Percentiles rank a stretch among this genome's conserved stretches.
These are phyloP conservation scores for Scotopteryx bipunctaria DNA, from an alignment of 2,888 invertebrate species.

Conservation along the genomic window DNA sequence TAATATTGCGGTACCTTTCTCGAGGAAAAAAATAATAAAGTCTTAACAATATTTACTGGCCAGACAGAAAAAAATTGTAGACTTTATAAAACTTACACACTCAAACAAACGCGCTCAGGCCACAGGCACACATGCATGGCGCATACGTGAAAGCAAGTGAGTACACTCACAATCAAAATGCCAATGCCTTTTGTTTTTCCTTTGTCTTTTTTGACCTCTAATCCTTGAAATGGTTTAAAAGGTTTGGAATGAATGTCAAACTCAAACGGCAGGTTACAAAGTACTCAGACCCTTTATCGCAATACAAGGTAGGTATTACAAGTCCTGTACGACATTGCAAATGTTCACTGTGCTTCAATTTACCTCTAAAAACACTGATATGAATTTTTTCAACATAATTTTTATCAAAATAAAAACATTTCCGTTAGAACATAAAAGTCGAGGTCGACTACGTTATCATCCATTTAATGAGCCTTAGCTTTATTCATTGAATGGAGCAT, in stretches of 20 bases:
- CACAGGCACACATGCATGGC: constrained; percentile 1
- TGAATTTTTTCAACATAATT: neutral
- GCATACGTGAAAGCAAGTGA: constrained; percentile 18
- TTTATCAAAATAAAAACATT: constrained; percentile 37
- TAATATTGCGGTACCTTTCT: too few species aligned
- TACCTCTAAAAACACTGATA: neutral
- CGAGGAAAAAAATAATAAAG: neutral
- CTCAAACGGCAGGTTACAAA: constrained; percentile 3
- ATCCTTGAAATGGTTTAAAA: constrained; percentile 9
- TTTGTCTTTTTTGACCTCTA: constrained; percentile 13
- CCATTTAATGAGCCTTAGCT: constrained; percentile 40
- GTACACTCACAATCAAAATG: constrained; percentile 20
- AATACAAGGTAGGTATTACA: neutral
- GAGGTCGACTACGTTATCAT: constrained; percentile 53
- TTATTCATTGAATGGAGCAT: constrained; percentile 23
- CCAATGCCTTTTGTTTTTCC: constrained; percentile 9
- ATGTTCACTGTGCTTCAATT: neutral
- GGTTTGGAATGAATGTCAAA: constrained; percentile 4
- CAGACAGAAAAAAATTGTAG: neutral
- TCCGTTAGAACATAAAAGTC: constrained; percentile 53
- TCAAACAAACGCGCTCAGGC: neutral
- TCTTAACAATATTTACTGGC: neutral
- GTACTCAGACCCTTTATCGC: too few species aligned
- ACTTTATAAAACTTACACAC: neutral
- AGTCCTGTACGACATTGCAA: neutral